These are phyloP conservation scores for Fistularia commersonii DNA, from an alignment of 2,797 vertebrate species.

Conservation along the genomic window DNA sequence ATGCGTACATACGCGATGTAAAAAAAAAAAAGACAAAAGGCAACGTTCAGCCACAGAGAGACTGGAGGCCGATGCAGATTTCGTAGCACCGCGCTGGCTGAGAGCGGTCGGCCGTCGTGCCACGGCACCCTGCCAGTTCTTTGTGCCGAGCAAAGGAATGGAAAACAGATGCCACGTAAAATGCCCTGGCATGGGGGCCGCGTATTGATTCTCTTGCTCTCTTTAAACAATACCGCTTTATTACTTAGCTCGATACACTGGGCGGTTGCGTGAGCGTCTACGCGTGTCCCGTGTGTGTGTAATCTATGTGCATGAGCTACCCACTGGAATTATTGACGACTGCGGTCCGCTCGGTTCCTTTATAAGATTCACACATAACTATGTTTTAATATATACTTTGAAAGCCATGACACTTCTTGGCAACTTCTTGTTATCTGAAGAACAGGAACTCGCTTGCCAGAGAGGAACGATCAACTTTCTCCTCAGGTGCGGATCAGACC, in stretches of 20 bases:
- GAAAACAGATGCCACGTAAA: conserved; percentile 80
- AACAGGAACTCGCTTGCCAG: conserved; percentile 24
- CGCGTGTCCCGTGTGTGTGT: conserved; percentile 15
- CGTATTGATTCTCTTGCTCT: conserved; percentile 74
- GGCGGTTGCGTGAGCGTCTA: conserved; percentile 51
- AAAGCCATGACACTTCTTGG: conserved; percentile 13
- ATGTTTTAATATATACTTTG: conserved; percentile 20
- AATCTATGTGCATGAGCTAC: not conserved
- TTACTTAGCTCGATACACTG: conserved; percentile 66
- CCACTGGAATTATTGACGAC: too few relatives aligned
- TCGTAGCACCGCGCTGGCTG: conserved; percentile 60
- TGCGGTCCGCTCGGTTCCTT: not conserved
- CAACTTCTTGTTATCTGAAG: conserved; percentile 37
- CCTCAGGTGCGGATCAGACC: conserved; percentile 16
- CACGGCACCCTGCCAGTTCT: conserved; percentile 65
- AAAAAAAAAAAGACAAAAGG: conserved; percentile 37
- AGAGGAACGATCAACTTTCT: conserved; percentile 20
- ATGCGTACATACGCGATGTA: conserved; percentile 52
- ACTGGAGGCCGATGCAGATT: conserved; percentile 67
- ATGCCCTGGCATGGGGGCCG: conserved; percentile 65
- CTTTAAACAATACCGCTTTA: conserved; percentile 74
- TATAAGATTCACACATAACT: conserved; percentile 22
- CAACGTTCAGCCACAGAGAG: conserved; percentile 39
- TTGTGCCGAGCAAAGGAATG: conserved; percentile 71
- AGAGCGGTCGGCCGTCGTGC: conserved; percentile 61